Evolutionary conservation across 2,113 vertebrate species (phyloP).

Genomic region (Albula glossodonta): DNA sequence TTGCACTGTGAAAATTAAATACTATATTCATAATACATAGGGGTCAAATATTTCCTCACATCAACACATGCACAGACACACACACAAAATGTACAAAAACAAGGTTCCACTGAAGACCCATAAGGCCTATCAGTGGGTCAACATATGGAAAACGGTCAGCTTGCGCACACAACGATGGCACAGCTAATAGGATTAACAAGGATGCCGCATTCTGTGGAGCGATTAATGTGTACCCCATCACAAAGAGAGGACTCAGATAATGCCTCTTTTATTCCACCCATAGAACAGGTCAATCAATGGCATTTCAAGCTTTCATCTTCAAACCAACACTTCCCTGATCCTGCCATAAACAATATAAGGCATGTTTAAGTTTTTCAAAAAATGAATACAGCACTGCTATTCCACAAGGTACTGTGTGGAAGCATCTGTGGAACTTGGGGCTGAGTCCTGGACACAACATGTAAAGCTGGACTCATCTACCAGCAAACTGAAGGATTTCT

Average conservation of each 20-base stretch:
- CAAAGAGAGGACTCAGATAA: neutral
- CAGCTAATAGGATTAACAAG: slow-evolving; percentile 13
- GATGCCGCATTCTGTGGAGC: neutral
- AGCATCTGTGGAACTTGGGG: too few relatives aligned
- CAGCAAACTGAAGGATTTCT: neutral
- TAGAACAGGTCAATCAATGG: neutral
- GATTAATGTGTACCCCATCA: neutral
- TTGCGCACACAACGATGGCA: neutral
- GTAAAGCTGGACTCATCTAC: too few relatives aligned
- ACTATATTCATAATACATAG: too few relatives aligned
- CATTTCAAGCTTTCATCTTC: neutral
- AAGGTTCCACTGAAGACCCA: neutral
- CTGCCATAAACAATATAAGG: too few relatives aligned
- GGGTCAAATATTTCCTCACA: neutral
- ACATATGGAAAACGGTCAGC: neutral
- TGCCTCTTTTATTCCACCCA: neutral
- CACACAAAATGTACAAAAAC: neutral
- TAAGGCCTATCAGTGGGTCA: neutral
- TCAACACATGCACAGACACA: neutral
- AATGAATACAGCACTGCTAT: too few relatives aligned
- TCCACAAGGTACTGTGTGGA: too few relatives aligned
- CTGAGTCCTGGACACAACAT: too few relatives aligned
- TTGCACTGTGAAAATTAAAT: too few relatives aligned
- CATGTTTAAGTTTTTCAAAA: too few relatives aligned
- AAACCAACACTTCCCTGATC: neutral